A percentile compares a stretch with the other conserved stretches of the same genome.
Evolutionary conservation across 1,140 invertebrate genomes (phyloP).

Genomic region (Procambarus virginalis): DNA sequence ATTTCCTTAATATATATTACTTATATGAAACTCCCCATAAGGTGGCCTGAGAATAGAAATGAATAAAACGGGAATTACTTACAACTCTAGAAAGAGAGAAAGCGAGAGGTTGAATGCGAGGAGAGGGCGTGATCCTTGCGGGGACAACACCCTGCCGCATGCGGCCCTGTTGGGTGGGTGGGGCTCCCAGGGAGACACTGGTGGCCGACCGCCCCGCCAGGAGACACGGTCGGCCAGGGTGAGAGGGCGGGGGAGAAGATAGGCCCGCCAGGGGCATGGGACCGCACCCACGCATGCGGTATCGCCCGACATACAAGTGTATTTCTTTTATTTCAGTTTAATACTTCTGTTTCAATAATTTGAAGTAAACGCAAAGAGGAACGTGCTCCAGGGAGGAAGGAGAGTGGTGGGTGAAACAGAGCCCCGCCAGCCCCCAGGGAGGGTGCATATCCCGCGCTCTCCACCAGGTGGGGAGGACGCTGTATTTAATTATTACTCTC

Average conservation of each 20-base stretch:
- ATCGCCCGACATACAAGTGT: too few species aligned
- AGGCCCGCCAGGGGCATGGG: not conserved
- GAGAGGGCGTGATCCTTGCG: not conserved
- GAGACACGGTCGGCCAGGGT: constrained; percentile 8
- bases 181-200: constrained; percentile 55
- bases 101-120: not conserved
- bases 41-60: too few species aligned
- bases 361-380: too few species aligned
- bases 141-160: not conserved
- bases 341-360: not conserved
- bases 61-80: too few species aligned
- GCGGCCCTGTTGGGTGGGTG: constrained; percentile 50
- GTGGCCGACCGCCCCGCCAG: not conserved
- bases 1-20: not conserved
- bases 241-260: constrained; percentile 48
- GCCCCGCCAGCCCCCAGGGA: too few species aligned
- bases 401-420: too few species aligned
- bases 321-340: too few species aligned
- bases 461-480: too few species aligned
- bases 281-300: not conserved
- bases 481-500: too few species aligned
- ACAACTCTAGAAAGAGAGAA: not conserved
- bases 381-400: too few species aligned
- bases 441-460: too few species aligned
- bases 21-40: too few species aligned